phyloP scores from a whole-genome alignment of 2,113 vertebrate species.

The Xiphophorus maculatus region DNA sequence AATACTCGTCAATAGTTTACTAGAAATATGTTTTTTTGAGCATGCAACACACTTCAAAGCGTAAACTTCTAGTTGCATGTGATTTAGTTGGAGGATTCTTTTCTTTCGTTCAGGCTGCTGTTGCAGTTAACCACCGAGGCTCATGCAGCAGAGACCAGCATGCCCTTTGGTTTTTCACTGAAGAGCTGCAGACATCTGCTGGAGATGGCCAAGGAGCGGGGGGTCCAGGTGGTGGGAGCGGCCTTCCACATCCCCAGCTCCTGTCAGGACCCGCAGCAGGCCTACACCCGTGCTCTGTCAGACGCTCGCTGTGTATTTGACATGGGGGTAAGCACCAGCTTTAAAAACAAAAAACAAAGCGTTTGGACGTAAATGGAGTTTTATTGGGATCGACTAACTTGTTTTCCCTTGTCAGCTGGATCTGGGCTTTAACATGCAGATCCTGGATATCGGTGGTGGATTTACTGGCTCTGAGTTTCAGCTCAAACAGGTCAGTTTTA shows the following conservation, averaged over 20 bases:
- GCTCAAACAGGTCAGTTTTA: constrained; percentile 86
- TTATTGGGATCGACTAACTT: constrained; percentile 52
- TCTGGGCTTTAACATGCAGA: constrained; percentile 93
- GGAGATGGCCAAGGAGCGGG: constrained; percentile 92
- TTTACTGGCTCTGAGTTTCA: constrained; percentile 92
- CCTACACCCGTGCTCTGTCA: constrained; percentile 90
- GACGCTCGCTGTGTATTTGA: constrained; percentile 98
- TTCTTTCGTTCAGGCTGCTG: constrained; percentile 84
- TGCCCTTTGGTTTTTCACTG: constrained; percentile 93
- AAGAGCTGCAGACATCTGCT: constrained; percentile 95
- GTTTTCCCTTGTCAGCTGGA: constrained; percentile 81
- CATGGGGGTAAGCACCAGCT: constrained; percentile 91
- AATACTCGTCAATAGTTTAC: neutral
- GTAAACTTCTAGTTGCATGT: neutral
- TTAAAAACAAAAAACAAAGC: no score
- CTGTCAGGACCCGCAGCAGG: constrained; percentile 89
- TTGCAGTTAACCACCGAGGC: constrained; percentile 94
- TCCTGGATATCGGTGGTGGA: constrained; percentile 95
- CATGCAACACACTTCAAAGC: neutral
- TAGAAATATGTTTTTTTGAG: neutral
- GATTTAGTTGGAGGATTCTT: neutral
- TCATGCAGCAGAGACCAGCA: constrained; percentile 89
- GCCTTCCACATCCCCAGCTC: constrained; percentile 93
- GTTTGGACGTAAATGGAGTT: no score
- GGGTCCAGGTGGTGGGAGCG: constrained; percentile 91